Conservation (phyloP, 2,888 invertebrate species). For the Aelia acuminata region DNA sequence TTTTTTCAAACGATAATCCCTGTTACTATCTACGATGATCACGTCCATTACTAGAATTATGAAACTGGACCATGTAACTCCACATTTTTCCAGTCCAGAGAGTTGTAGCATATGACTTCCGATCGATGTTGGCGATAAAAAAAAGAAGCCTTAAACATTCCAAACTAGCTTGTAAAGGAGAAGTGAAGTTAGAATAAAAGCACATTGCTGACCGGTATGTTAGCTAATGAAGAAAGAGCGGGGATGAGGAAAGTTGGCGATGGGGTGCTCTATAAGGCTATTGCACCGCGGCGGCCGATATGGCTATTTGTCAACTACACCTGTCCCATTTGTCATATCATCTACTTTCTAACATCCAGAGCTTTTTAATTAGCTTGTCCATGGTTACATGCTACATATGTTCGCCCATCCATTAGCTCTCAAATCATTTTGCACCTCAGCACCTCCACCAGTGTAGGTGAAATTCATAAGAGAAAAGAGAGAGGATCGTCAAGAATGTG, state of each 20-base stretch:
- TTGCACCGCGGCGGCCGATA: not conserved
- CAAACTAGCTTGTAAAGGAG: slow-evolving; percentile 35
- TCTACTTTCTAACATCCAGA: slow-evolving; percentile 28
- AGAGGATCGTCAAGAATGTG: not conserved
- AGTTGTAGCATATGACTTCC: not conserved
- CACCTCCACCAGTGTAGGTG: not conserved
- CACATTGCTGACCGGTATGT: slow-evolving; percentile 6
- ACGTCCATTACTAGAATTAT: not conserved
- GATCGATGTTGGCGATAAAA: slow-evolving; percentile 13
- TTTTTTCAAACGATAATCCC: not conserved
- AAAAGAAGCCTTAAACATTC: slow-evolving; percentile 16
- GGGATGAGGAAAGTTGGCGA: not conserved
- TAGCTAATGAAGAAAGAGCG: slow-evolving; percentile 30
- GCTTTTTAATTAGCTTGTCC: slow-evolving; percentile 31
- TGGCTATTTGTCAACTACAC: slow-evolving; percentile 27
- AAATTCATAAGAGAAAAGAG: not conserved
- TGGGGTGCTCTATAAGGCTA: not conserved
- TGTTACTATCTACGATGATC: not conserved
- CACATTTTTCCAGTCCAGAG: slow-evolving; percentile 7
- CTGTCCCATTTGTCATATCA: slow-evolving; percentile 30
- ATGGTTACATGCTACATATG: not conserved
- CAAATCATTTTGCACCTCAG: not conserved
- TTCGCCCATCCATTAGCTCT: not conserved
- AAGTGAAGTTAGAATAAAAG: not conserved
- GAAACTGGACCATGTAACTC: slow-evolving; percentile 13